Evolutionary conservation across 2,113 vertebrate species (phyloP).

Genomic region (Speoplatyrhinus poulsoni): DNA sequence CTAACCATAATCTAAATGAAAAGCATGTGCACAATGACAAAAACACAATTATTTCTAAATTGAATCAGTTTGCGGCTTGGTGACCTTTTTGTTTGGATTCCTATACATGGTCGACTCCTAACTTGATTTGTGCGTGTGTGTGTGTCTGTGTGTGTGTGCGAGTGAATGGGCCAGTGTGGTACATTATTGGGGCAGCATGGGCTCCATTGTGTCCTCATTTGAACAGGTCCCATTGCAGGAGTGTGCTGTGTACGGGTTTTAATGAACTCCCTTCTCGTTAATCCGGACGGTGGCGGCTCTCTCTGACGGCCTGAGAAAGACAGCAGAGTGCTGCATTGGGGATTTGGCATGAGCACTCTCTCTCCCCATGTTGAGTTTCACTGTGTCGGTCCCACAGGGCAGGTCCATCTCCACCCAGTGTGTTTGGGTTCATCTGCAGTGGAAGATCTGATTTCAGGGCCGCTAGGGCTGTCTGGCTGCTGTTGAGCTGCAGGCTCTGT

Average conservation of each 20-base stretch:
- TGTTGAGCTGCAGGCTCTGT: constrained; percentile 42
- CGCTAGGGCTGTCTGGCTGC: constrained; percentile 54
- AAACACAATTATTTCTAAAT: constrained; percentile 65
- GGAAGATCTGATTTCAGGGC: constrained; percentile 75
- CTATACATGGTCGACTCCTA: constrained; percentile 3
- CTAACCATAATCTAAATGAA: constrained; percentile 54
- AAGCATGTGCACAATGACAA: constrained; percentile 64
- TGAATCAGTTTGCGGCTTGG: constrained; percentile 53
- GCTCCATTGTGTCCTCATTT: constrained; percentile 44
- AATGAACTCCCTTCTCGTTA: constrained; percentile 52
- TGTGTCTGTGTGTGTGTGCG: constrained; percentile 19
- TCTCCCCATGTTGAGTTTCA: constrained; percentile 62
- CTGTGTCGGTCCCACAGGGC: constrained; percentile 59
- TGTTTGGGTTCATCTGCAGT: constrained; percentile 80
- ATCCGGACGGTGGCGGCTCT: constrained; percentile 31
- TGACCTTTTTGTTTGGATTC: neutral
- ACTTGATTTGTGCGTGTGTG: constrained; percentile 31
- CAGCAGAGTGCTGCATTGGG: constrained; percentile 54
- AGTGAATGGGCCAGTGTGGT: constrained; percentile 26
- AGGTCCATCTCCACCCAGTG: constrained; percentile 61
- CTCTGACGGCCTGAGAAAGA: constrained; percentile 26
- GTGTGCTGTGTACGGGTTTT: constrained; percentile 36
- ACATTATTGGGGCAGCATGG: constrained; percentile 22
- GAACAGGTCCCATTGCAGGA: constrained; percentile 34
- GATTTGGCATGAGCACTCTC: constrained; percentile 40